Evolutionary conservation across 2,888 invertebrate genomes (phyloP), one percentile per base, ranked within the genome.

Genomic region (Epinotia demarniana): DNA sequence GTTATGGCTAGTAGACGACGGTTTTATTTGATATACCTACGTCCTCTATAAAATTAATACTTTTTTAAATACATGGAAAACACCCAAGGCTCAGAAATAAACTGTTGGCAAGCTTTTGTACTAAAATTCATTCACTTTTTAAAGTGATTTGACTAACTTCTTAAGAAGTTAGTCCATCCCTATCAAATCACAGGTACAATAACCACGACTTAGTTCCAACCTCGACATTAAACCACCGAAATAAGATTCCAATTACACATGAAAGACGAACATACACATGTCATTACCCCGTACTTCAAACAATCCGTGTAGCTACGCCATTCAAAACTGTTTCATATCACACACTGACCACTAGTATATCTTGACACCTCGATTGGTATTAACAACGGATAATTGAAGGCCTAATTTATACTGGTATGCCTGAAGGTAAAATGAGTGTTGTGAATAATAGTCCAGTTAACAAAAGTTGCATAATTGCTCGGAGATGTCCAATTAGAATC

Each of bases 401-500:
- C 9, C 39, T 39, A 9, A 9, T 39, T 9, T 39, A 9, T 9
- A 39, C 39, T 39, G 39, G 39, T 9, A 9, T 39, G 39, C 39
- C 39, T 39, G 39, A 39, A 39, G 39, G 33, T 33, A 33, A 33
- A 33, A 8, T 33, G 8, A 9, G 39, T 39, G 39, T 39, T 39
- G 39, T 39, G 39, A 39, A 39, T 39, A 39, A 39, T 9, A 39
- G 39, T 9, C 9, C 55, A 67, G 53, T 67, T 67, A 67, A 67
- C 67, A 67, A 55, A 18, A 55, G 18, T 67, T 67, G 67, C 55
- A 55, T 67, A 67, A 67, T 67, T 67, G 55, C 55, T 55, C 55
- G 27, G 67, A n/a, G 67, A 55, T 55, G 67, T 33, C 67, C 67
- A 67, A 67, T 67, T 67, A 67, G 53, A 64, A n/a, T 33, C 27